Percentiles rank a stretch among this genome's conserved stretches.
Conservation (phyloP, 2,113 vertebrate genomes). For the Epinephelus cyanopodus region DNA sequence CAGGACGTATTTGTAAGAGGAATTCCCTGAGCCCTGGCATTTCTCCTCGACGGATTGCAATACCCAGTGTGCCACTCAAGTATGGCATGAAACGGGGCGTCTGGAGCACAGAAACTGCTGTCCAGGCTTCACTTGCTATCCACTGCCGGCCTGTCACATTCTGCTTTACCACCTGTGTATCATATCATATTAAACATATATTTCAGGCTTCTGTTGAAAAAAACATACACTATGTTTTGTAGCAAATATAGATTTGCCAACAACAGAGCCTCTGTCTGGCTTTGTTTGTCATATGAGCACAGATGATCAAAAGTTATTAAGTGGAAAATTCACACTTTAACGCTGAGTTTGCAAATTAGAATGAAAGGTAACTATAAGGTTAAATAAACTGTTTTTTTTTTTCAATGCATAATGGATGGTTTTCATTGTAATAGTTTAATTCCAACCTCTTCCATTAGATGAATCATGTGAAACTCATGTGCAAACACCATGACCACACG, state of each 20-base stretch:
- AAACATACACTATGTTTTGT: no score
- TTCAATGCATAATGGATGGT: not conserved
- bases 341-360: no score
- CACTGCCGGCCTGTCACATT: conserved; percentile 79
- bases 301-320: no score
- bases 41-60: conserved; percentile 80
- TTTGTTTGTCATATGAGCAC: no score
- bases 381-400: no score
- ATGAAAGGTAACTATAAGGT: no score
- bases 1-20: conserved; percentile 64
- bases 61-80: conserved; percentile 79
- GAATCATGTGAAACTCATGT: conserved; percentile 50
- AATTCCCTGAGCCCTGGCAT: conserved; percentile 77
- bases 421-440: not conserved
- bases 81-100: conserved; percentile 64
- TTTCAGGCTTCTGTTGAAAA: not conserved
- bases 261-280: no score
- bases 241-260: no score
- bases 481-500: conserved; percentile 62
- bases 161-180: conserved; percentile 57
- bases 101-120: conserved; percentile 67
- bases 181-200: not conserved
- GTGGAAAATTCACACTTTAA: no score
- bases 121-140: conserved; percentile 84
- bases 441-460: conserved; percentile 50